phyloP scores from a whole-genome alignment of 2,797 vertebrate genomes.

The Crocodylus rhombifer region DNA sequence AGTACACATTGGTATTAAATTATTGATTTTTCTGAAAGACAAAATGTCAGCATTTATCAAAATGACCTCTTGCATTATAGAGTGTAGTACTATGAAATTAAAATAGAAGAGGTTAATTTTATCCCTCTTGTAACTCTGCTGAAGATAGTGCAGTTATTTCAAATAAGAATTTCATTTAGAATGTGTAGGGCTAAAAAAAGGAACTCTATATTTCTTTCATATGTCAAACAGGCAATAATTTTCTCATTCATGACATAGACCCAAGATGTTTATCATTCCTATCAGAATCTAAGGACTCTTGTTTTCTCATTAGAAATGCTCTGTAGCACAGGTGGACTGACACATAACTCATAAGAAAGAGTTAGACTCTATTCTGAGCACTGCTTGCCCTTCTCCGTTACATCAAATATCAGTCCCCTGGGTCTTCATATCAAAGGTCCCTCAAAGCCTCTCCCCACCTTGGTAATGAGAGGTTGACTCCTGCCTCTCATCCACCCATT shows the following conservation, averaged over 20 bases:
- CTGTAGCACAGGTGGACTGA: neutral
- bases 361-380: neutral
- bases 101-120: neutral
- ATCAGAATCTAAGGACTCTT: neutral
- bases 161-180: neutral
- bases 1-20: neutral
- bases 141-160: neutral
- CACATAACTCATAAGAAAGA: conserved; percentile 19
- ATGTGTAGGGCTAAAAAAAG: neutral
- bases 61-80: neutral
- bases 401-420: rapidly evolving
- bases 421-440: neutral
- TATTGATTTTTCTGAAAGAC: neutral
- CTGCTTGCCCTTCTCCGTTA: neutral
- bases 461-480: no score
- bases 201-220: neutral
- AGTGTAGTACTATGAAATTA: neutral
- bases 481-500: neutral
- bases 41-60: neutral
- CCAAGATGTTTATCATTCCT: neutral
- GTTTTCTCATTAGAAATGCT: neutral
- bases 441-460: neutral
- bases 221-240: neutral
- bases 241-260: neutral
- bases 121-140: neutral